Evolutionary conservation across 2,888 invertebrate species (phyloP), one percentile per base, ranked within the genome.

Genomic region (Nycteola revayana): DNA sequence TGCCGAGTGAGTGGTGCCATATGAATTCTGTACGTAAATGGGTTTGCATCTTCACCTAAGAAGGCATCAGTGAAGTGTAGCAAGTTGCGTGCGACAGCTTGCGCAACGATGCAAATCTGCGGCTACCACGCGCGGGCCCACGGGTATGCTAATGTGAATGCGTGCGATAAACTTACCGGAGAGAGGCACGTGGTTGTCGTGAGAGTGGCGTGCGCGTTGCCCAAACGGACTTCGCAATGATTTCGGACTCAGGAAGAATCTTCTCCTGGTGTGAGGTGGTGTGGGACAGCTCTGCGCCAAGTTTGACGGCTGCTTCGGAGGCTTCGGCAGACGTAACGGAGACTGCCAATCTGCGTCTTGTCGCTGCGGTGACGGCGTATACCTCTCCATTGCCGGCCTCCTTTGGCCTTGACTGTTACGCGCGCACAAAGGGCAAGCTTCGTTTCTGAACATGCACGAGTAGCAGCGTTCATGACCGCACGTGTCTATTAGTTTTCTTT

Each of bases 381-480:
- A 87, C 53, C 81, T 60, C 54, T 84, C 87, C 82, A 82, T 80
- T 27, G 61, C 84, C 75, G 78, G 90, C 46, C 76, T 73, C 49
- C 75, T 66, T 8, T 56, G 60, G 9, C 59, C 69, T 35, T 87
- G 85, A 41, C 66, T 84, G 60, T 75, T 84, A 28, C 87, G 81
- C 23, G 89, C 86, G 80, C 98, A 98, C 50, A 97, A 90, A 21
- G 97, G 97, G 80, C 98, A 98, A 49, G 94, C 92, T 81, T 96
- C 96, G 90, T 95, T 96, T 63, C 94, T 93, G 90, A 97, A 96
- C 93, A 97, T 94, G 85, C 98, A 98, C 56, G 96, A 94, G 90
- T 97, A 97, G 84, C 98, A 98, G 47, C 97, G 90, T 78, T 97
- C 97, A 91, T 98, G 98, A 56, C 98, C 97, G 85, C 98, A 98